Base-by-base conservation (phyloP, 2,888 invertebrate species). In the Sarcophaga subvicina region DNA sequence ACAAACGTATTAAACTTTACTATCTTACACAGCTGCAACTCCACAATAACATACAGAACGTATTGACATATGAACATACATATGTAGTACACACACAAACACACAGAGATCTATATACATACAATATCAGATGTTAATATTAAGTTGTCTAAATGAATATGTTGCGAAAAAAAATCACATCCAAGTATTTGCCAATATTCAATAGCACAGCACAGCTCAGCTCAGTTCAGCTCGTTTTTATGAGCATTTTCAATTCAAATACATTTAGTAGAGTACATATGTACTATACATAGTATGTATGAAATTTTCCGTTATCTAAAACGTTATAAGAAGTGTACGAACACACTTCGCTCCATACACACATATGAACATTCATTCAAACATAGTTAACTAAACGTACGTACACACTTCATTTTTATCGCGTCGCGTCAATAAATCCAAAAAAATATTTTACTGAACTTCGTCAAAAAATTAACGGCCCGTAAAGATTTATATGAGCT, bases 381-480 rank as follows among this genome's bases (percentile, higher is more conserved):
- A 77, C 14, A 59, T 49, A 69, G 59, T 49, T 59, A 75, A 66
- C 78, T 62, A 81, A 71, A 66, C 64, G 72, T 71, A 71, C 27
- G 27, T 27, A 45, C 49, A 64, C 81, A 81, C 81, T 87, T 86
- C 77, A 77, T 73, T 86, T 88, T 88, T 86, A 85, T 88, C 80
- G 85, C 85, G 83, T 86, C 86, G 85, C 83, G 83, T 87, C 86
- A 89, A 89, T 89, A 90, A 88, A 89, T 88, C 86, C 85, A 82
- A 71, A 89, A 49, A 87, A 89, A 82, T 80, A 84, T 89, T 88
- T 88, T 81, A 85, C 87, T 84, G 79, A 88, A 89, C 88, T 86
- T 80, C 83, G 87, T 89, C 89, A 89, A 87, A 83, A 88, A 89
- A 88, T 88, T 88, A 89, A 89, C 89, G 88, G 80, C 83, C 89